phyloP scores from a whole-genome alignment of 64 coral and sea anemone species.

The Pocillopora damicornis region DNA sequence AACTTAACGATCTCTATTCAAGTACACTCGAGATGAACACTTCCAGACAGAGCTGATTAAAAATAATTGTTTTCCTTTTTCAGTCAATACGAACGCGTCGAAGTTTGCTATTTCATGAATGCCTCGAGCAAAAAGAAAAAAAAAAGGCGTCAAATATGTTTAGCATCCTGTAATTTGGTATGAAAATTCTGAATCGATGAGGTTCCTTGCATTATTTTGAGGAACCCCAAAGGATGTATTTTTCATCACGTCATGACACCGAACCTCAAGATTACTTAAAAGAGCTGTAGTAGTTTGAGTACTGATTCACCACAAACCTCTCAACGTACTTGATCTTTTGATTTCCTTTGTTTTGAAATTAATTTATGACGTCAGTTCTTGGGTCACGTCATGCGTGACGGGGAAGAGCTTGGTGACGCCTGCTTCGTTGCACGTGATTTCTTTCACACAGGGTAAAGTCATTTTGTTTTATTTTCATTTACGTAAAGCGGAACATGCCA shows the following conservation, averaged over 20 bases:
- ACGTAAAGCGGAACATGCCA: conserved; percentile 12
- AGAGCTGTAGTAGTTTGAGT: background rate
- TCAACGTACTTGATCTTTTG: background rate
- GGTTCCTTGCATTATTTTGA: background rate
- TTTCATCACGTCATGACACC: background rate
- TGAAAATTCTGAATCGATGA: too few relatives aligned
- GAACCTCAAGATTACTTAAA: background rate
- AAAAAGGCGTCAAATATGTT: background rate
- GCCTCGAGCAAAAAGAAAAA: too few relatives aligned
- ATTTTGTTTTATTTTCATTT: background rate
- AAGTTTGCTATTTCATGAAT: too few relatives aligned
- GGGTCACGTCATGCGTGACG: background rate
- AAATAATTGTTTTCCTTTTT: too few relatives aligned
- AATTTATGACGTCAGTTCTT: background rate
- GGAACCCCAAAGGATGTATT: background rate
- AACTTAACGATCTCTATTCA: too few relatives aligned
- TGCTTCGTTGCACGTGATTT: background rate
- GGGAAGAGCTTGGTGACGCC: background rate
- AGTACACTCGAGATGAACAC: too few relatives aligned
- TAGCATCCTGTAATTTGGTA: too few relatives aligned
- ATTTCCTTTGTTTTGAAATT: background rate
- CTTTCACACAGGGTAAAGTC: too few relatives aligned
- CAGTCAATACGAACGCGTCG: too few relatives aligned
- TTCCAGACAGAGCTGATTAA: too few relatives aligned
- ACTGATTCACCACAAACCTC: background rate